Conservation (phyloP, 2,888 invertebrate species). For the Leucoma salicis region DNA sequence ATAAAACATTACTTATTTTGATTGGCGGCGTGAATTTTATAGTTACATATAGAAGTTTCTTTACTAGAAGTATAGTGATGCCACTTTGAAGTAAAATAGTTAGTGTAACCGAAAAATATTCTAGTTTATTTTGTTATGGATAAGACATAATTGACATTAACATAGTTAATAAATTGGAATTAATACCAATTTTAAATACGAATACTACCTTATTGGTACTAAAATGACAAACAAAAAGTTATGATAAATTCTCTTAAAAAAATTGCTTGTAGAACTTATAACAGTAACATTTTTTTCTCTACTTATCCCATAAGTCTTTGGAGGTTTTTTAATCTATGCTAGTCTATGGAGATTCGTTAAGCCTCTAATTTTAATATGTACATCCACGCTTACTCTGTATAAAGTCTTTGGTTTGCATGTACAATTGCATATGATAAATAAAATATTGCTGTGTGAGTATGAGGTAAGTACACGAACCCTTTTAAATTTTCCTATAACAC, state of each 20-base stretch:
- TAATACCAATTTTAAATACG: constrained; percentile 10
- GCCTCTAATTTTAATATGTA: constrained; percentile 21
- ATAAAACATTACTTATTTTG: too few species aligned
- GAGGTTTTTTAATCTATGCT: constrained; percentile 19
- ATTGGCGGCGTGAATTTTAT: too few species aligned
- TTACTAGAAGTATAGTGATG: too few species aligned
- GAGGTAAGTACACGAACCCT: too few species aligned
- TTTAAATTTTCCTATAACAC: too few species aligned
- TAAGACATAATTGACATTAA: constrained; percentile 37
- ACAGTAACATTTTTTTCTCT: constrained; percentile 19
- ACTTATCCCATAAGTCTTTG: constrained; percentile 31
- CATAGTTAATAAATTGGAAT: constrained; percentile 29
- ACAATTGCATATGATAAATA: constrained; percentile 13
- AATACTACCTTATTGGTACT: constrained; percentile 11
- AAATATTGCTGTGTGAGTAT: too few species aligned
- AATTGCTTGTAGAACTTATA: too few species aligned
- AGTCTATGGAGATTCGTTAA: constrained; percentile 21
- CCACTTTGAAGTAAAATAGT: too few species aligned
- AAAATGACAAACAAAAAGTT: constrained; percentile 3
- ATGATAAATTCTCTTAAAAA: too few species aligned
- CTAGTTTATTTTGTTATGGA: too few species aligned
- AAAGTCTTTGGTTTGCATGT: constrained; percentile 5
- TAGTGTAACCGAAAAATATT: too few species aligned
- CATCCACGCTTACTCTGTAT: constrained; percentile 13
- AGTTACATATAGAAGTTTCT: too few species aligned